Base-by-base conservation (phyloP, 1,140 invertebrate species). In the Homalodisca vitripennis region DNA sequence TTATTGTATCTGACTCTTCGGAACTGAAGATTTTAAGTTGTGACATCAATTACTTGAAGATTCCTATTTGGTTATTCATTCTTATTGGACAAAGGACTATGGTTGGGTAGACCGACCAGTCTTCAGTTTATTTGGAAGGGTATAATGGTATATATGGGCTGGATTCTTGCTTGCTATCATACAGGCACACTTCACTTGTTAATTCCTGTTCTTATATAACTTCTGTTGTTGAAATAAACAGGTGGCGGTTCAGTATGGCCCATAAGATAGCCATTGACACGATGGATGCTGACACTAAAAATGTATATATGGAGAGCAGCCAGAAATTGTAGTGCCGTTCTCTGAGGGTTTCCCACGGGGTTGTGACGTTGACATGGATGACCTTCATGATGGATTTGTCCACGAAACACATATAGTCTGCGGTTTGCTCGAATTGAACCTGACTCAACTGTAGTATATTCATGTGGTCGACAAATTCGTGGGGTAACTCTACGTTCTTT, bases 391-490 rank as follows among this genome's bases (percentile, higher is more conserved):
- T 13, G 3, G 26, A 27, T 13, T 60, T 60, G 55, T 60, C 55
- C 6, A 60, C 13, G 29, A 27, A 60, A 26, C 55, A 60, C 6
- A 27, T 30, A 60, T 60, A 60, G 12, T 27, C 27, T 60, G 22
- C 55, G 6, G 55, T 27, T 26, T 60, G 22, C n/a, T 60, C 27
- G 22, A 27, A 6, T 6, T 13, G 12, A 3, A 29, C 55, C 10
- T 26, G 29, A n/a, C 55, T 27, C 14, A 60, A 26, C 26, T 29
- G 55, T 26, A 60, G n/a, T 6, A 60, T 26, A 29, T 60, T 26
- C 27, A 60, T 60, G 3, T 26, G 55, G 24, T 60, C 55, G 22
- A 60, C 55, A 30, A 60, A 60, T 6, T 22, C 55, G n/a, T 30
- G 55, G 13, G 26, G 3, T 13, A 60, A 10, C 3, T 60, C 34